These are phyloP conservation scores for Tineola bisselliella DNA, from an alignment of 2,888 invertebrate species.

Conservation along the genomic window DNA sequence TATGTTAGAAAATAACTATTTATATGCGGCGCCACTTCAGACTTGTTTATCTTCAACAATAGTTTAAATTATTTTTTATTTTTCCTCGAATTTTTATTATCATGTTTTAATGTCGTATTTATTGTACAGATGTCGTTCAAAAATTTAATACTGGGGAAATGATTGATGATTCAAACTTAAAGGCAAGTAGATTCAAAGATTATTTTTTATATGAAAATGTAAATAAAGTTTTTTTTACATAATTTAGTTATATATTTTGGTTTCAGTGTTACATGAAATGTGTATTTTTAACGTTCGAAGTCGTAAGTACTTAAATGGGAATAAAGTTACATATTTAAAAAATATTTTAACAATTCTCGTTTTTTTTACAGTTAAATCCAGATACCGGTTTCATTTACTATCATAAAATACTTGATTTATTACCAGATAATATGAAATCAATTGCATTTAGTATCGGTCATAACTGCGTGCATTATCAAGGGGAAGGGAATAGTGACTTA, in stretches of 20 bases:
- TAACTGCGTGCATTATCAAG: slow-evolving; percentile 27
- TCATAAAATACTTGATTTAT: slow-evolving; percentile 25
- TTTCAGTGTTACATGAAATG: slow-evolving; percentile 29
- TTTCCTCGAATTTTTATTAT: neutral
- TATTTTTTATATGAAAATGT: neutral
- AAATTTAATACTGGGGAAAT: slow-evolving; percentile 25
- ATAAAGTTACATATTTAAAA: neutral
- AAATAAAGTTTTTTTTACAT: neutral
- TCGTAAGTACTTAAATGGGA: slow-evolving; percentile 21
- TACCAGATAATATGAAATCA: slow-evolving; percentile 25
- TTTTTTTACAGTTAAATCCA: slow-evolving; percentile 22
- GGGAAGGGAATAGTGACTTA: slow-evolving; percentile 24
- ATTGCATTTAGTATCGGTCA: slow-evolving; percentile 27
- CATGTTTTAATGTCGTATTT: neutral
- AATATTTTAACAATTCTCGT: too few species aligned
- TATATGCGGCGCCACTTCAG: too few species aligned
- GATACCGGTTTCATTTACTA: slow-evolving; percentile 24
- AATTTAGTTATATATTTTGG: too few species aligned
- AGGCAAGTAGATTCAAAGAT: slow-evolving; percentile 18
- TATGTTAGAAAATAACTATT: too few species aligned
- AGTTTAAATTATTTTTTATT: too few species aligned
- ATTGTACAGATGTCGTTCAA: slow-evolving; percentile 21
- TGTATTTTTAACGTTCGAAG: slow-evolving; percentile 25
- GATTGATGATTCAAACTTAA: slow-evolving; percentile 25
- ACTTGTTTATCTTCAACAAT: too few species aligned